Evolutionary conservation across 30 jellyfish, hydroid and myxozoan genomes (phyloP).

Genomic region (Turritopsis rubra): DNA sequence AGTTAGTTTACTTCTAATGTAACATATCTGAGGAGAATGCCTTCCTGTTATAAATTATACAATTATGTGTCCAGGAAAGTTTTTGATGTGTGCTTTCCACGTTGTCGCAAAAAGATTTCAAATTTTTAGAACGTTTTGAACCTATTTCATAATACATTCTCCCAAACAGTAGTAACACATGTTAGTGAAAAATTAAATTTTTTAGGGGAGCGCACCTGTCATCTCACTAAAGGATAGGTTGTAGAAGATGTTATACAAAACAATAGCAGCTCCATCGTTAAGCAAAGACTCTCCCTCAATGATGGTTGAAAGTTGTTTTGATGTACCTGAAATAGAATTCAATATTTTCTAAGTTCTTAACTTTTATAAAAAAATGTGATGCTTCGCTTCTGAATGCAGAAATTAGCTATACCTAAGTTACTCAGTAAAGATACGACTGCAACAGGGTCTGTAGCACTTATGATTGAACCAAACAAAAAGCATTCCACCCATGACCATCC

Average conservation of each 20-base stretch:
- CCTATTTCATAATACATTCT: too few species aligned
- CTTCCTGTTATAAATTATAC: too few species aligned
- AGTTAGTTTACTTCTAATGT: too few species aligned
- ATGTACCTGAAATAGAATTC: constrained; percentile 47
- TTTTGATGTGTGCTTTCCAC: too few species aligned
- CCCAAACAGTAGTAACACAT: too few species aligned
- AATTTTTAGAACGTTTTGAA: too few species aligned
- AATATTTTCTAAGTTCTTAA: neutral
- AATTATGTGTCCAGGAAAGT: too few species aligned
- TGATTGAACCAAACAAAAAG: constrained; percentile 70
- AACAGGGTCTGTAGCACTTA: constrained; percentile 95
- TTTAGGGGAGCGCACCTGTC: too few species aligned
- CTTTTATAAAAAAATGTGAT: neutral
- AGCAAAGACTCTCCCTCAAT: constrained; percentile 85
- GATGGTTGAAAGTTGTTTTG: constrained; percentile 80
- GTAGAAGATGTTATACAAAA: constrained; percentile 50
- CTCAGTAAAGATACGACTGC: constrained; percentile 81
- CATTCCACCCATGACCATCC: constrained; percentile 69
- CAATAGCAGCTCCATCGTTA: constrained; percentile 95
- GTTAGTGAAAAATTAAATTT: too few species aligned
- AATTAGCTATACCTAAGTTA: constrained; percentile 44
- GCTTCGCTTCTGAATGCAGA: neutral
- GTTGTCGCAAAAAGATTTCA: too few species aligned
- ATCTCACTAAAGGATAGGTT: constrained; percentile 45
- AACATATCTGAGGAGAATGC: too few species aligned